Conservation (phyloP, 1,140 invertebrate genomes). For the Zaprionus africanus region DNA sequence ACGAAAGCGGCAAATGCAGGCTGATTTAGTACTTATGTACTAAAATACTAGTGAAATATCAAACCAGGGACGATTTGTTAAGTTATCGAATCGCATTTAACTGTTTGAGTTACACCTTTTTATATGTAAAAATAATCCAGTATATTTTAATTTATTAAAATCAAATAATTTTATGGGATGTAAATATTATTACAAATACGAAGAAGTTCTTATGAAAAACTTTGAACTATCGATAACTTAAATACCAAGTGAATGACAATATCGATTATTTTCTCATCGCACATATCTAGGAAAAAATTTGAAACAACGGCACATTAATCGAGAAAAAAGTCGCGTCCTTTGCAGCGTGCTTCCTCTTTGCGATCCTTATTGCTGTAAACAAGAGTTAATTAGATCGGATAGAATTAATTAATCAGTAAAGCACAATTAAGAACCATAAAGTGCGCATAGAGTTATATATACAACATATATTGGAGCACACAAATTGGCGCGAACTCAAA, state of each 20-base stretch:
- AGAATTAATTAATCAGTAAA: neutral
- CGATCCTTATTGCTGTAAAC: conserved; percentile 31
- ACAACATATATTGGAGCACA: conserved; percentile 6
- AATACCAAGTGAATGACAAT: neutral
- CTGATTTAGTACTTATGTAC: conserved; percentile 1
- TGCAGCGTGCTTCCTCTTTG: conserved; percentile 61
- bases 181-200: no score
- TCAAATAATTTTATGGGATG: no score
- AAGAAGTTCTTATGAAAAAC: neutral
- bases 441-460: neutral
- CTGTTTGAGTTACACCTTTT: no score
- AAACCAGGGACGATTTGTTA: neutral
- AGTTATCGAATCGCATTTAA: neutral
- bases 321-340: conserved; percentile 62
- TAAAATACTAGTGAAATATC: conserved; percentile 7
- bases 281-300: conserved; percentile 54
- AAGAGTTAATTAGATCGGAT: neutral
- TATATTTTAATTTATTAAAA: no score
- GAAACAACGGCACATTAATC: conserved; percentile 69
- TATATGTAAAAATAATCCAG: no score
- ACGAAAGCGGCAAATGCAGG: conserved; percentile 15
- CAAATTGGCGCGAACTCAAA: conserved; percentile 41
- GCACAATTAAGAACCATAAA: neutral
- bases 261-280: conserved; percentile 16
- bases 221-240: neutral